Conservation (phyloP, 2,797 vertebrate species). For the Poeciliopsis paucimaculata region DNA sequence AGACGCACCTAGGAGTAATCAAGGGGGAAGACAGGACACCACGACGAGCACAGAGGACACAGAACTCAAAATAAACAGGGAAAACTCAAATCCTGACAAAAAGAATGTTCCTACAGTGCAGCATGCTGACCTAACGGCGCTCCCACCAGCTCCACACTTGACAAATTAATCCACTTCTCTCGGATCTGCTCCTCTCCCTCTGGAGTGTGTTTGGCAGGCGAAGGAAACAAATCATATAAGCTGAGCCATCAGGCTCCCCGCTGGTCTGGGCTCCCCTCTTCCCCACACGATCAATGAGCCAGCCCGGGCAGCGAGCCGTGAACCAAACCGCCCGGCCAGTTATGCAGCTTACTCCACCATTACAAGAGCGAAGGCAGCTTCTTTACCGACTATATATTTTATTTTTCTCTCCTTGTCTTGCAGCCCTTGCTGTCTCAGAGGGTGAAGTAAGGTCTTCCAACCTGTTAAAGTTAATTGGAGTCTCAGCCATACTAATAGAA, state of each 20-base stretch:
- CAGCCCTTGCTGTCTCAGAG: not conserved
- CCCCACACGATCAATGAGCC: constrained; percentile 14
- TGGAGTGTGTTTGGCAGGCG: constrained; percentile 46
- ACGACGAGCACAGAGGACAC: no score
- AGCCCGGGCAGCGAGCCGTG: constrained; percentile 11
- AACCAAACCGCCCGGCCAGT: constrained; percentile 7
- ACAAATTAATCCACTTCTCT: constrained; percentile 47
- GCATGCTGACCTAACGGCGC: constrained; percentile 20
- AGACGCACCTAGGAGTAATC: no score
- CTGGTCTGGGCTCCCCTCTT: constrained; percentile 33
- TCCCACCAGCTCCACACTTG: constrained; percentile 18
- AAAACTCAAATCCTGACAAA: no score
- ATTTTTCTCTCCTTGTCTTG: not conserved
- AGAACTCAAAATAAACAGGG: no score
- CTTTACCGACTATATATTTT: not conserved
- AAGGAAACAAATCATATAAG: constrained; percentile 53
- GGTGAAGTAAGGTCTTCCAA: not conserved
- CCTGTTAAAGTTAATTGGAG: constrained; percentile 37
- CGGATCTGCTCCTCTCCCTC: constrained; percentile 28
- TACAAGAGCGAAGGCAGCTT: not conserved
- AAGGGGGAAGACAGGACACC: no score
- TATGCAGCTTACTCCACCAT: not conserved
- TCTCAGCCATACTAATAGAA: constrained; percentile 25
- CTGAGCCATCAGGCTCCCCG: constrained; percentile 41
- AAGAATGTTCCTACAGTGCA: not conserved